Evolutionary conservation across 2,888 invertebrate genomes (phyloP).

Genomic region (Ctenicera cuprea): DNA sequence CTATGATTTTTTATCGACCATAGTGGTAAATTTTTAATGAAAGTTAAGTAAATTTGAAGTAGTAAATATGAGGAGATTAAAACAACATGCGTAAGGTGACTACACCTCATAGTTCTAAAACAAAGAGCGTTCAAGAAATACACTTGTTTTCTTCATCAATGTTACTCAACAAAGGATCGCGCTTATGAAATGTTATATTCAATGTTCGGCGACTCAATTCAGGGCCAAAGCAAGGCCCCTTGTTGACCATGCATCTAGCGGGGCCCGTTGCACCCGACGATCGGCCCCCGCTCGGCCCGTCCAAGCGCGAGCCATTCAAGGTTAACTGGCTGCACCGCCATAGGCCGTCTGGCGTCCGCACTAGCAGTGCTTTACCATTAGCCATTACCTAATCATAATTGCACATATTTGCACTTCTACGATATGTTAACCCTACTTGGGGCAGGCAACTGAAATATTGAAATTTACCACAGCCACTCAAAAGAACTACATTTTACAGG

Average conservation of each 20-base stretch:
- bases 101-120: conserved; percentile 8
- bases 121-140: conserved; percentile 16
- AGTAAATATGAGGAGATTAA: too few species aligned
- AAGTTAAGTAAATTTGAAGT: too few species aligned
- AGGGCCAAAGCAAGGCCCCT: conserved; percentile 60
- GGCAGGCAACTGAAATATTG: neutral
- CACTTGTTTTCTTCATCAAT: conserved; percentile 53
- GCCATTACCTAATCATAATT: conserved; percentile 49
- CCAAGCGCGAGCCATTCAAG: conserved; percentile 58
- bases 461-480: neutral
- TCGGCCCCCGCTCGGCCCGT: conserved; percentile 53
- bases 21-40: too few species aligned
- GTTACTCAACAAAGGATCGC: conserved; percentile 56
- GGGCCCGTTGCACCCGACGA: conserved; percentile 58
- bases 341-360: conserved; percentile 59
- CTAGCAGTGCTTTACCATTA: conserved; percentile 58
- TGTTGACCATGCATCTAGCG: conserved; percentile 59
- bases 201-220: conserved; percentile 56
- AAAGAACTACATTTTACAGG: neutral
- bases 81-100: too few species aligned
- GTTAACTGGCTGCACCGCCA: conserved; percentile 61
- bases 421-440: conserved; percentile 24
- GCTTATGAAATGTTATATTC: conserved; percentile 57
- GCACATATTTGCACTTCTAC: conserved; percentile 29
- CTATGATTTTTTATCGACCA: too few species aligned